These are phyloP conservation scores for Acholoe squamosa DNA, from an alignment of 2,888 invertebrate species.

Conservation along the genomic window DNA sequence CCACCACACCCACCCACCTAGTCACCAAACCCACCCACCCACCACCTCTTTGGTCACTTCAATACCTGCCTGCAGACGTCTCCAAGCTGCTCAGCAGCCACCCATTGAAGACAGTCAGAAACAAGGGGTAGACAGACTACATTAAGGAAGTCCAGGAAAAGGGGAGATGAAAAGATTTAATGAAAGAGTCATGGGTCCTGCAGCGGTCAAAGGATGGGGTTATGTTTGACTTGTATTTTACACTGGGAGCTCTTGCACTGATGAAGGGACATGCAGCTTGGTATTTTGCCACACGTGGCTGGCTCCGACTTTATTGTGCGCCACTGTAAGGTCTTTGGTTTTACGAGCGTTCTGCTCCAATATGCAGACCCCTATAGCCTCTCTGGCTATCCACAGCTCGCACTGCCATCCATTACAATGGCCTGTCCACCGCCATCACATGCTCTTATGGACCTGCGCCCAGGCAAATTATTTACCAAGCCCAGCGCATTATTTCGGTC, in stretches of 20 bases:
- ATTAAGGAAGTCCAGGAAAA: neutral
- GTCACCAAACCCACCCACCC: neutral
- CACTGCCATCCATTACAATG: neutral
- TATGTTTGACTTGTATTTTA: neutral
- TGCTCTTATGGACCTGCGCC: neutral
- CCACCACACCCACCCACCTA: neutral
- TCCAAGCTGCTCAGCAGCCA: neutral
- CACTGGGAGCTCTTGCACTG: neutral
- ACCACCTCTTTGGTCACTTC: neutral
- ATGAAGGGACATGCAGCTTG: neutral
- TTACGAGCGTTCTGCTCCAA: neutral
- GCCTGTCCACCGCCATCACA: constrained; percentile 9
- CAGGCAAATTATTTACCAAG: constrained; percentile 20
- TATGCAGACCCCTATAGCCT: too few species aligned
- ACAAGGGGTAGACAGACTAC: neutral
- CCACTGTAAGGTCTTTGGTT: neutral
- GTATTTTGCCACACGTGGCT: neutral
- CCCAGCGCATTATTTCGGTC: constrained; percentile 14
- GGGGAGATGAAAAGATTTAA: neutral
- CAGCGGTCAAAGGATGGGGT: neutral
- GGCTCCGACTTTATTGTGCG: neutral
- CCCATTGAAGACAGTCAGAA: constrained; percentile 14
- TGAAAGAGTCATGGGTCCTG: constrained; percentile 13
- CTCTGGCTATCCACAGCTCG: too few species aligned
- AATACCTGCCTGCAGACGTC: neutral